phyloP scores from a whole-genome alignment of 2,888 invertebrate genomes.

The Frankliniella intonsa region DNA sequence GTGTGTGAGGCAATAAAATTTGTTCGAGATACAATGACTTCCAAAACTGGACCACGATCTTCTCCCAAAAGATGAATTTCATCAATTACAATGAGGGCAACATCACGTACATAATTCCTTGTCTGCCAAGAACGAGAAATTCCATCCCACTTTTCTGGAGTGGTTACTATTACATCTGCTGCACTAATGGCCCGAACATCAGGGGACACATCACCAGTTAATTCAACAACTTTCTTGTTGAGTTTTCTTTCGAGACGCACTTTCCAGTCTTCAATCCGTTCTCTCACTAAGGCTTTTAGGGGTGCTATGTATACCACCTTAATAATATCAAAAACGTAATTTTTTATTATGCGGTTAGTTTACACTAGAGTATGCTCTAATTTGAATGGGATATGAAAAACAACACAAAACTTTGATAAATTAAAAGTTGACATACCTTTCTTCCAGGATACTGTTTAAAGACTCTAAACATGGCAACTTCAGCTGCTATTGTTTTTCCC shows the following conservation, averaged over 20 bases:
- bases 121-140: conserved; percentile 98
- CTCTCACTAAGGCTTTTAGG: conserved; percentile 93
- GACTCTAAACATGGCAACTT: conserved; percentile 92
- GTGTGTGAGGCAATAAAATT: conserved; percentile 94
- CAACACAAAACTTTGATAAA: background rate
- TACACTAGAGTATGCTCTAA: background rate
- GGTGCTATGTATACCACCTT: conserved; percentile 97
- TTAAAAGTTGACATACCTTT: conserved; percentile 54
- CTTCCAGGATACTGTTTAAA: conserved; percentile 73
- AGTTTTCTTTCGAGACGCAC: conserved; percentile 67
- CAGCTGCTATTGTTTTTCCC: conserved; percentile 97
- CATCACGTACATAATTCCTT: conserved; percentile 85
- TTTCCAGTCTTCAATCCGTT: conserved; percentile 94
- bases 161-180: conserved; percentile 93
- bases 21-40: conserved; percentile 96
- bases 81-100: conserved; percentile 91
- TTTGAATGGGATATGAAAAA: conserved; percentile 16
- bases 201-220: conserved; percentile 84
- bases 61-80: conserved; percentile 96
- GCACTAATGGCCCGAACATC: conserved; percentile 75
- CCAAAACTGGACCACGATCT: conserved; percentile 83
- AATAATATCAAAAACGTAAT: conserved; percentile 33
- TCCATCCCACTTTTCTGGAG: conserved; percentile 99
- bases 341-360: conserved; percentile 14
- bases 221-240: conserved; percentile 82